Evolutionary conservation across 1,140 invertebrate genomes (phyloP).

Genomic region (Magallana gigas): DNA sequence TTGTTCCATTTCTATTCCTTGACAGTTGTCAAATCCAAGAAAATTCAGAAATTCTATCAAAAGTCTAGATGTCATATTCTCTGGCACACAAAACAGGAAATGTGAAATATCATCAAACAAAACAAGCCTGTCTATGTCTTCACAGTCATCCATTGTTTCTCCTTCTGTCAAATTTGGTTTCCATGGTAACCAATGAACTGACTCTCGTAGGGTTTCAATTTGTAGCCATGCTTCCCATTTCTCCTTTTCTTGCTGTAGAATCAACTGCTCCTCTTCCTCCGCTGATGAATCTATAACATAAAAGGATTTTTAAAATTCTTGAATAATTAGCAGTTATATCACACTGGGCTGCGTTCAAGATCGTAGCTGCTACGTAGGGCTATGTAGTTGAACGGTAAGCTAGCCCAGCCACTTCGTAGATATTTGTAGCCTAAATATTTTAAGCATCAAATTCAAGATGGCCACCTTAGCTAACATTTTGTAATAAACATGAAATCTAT

Average conservation of each 20-base stretch:
- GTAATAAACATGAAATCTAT: too few relatives aligned
- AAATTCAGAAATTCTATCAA: constrained; percentile 76
- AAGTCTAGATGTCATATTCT: constrained; percentile 71
- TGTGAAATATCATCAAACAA: constrained; percentile 79
- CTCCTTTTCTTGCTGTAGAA: constrained; percentile 64
- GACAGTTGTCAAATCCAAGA: constrained; percentile 68
- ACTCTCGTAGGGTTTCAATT: constrained; percentile 78
- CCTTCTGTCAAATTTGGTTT: constrained; percentile 71
- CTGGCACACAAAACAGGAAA: constrained; percentile 73
- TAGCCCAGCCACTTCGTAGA: too few relatives aligned
- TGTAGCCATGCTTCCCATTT: constrained; percentile 77
- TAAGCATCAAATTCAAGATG: too few relatives aligned
- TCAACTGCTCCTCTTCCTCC: constrained; percentile 69
- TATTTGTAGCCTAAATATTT: too few relatives aligned
- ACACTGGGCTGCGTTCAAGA: too few relatives aligned
- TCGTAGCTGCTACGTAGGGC: too few relatives aligned
- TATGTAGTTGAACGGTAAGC: too few relatives aligned
- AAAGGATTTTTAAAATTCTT: not conserved
- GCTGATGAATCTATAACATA: constrained; percentile 46
- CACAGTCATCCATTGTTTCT: constrained; percentile 78
- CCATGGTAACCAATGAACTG: constrained; percentile 80
- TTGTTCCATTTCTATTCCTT: not conserved
- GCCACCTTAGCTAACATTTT: too few relatives aligned
- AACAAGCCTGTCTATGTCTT: constrained; percentile 80
- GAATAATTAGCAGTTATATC: too few relatives aligned